Conservation (phyloP, 2,113 vertebrate genomes). For the Protobothrops flavoviridis region DNA sequence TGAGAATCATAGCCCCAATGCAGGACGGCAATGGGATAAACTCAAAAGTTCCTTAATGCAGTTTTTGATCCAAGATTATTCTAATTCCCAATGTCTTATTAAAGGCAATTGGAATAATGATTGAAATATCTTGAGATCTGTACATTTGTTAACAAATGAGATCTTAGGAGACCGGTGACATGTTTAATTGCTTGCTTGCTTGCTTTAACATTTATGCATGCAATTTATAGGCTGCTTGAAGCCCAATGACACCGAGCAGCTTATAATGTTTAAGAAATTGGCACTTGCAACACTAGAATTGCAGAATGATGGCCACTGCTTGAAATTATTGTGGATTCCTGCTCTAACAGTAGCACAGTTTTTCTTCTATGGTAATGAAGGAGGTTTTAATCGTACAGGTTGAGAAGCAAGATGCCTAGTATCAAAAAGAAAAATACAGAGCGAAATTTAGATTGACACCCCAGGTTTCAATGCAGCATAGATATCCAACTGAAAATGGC, state of each 20-base stretch:
- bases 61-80: not conserved
- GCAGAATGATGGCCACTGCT: not conserved
- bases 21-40: not conserved
- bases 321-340: not conserved
- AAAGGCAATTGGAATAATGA: not conserved
- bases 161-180: not conserved
- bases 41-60: not conserved
- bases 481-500: not conserved
- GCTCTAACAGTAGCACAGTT: not conserved
- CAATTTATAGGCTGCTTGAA: not conserved
- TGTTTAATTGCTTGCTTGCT: not conserved
- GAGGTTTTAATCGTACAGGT: not conserved
- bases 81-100: not conserved
- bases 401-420: rapidly evolving
- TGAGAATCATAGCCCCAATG: not conserved
- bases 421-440: not conserved
- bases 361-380: not conserved
- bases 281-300: not conserved
- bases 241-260: not conserved
- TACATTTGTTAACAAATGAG: not conserved
- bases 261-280: not conserved
- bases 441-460: not conserved
- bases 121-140: not conserved
- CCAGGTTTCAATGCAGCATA: not conserved
- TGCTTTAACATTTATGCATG: not conserved